Evolutionary conservation across 2,797 vertebrate genomes (phyloP), one percentile per base, ranked within the genome.

Genomic region (Myripristis murdjan): DNA sequence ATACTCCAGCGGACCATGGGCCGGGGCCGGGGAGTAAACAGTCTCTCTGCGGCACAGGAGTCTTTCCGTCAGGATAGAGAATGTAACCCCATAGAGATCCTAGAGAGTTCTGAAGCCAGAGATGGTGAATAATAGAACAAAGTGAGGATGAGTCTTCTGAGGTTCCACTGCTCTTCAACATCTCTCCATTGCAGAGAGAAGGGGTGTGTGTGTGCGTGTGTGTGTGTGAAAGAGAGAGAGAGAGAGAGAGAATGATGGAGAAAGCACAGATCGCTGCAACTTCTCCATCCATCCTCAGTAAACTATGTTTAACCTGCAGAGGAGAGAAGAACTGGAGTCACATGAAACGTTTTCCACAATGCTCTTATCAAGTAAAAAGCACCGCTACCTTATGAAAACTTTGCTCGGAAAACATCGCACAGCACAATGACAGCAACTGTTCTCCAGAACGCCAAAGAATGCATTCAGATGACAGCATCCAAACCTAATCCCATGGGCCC

Each of bases 81-180:
- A 69, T 67, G 75, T 74, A 89, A 82, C 86, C 93, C 92, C 87
- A 65, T 68, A 59, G 90, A 93, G 91, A 92, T 92, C 86, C 86
- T 81, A 85, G 87, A 85, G 89, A 92, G 91, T 92, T 95, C 91
- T 95, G 87, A 95, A 94, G 93, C 92, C 87, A 69, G 84, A 88
- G 85, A 87, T 95, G 80, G 92, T 95, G 93, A 95, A 95, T 95
- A 95, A 95, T 95, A 95, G 93, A 95, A 95, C 94, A 95, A 95
- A 95, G 95, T 93, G 87, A 85, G 91, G 83, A 93, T 51, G 79
- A 80, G 91, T 88, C 93, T 95, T 93, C 93, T 84, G 94, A 94
- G 94, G 85, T 88, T 94, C 90, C 83, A 69, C 88, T 88, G 88
- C 89, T 92, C 88, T 93, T 92, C 90, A 85, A 61, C 84, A 90